A percentile compares a stretch with the other conserved stretches of the same genome.
Conservation (phyloP, 1,140 invertebrate species). For the Caerostris extrusa region DNA sequence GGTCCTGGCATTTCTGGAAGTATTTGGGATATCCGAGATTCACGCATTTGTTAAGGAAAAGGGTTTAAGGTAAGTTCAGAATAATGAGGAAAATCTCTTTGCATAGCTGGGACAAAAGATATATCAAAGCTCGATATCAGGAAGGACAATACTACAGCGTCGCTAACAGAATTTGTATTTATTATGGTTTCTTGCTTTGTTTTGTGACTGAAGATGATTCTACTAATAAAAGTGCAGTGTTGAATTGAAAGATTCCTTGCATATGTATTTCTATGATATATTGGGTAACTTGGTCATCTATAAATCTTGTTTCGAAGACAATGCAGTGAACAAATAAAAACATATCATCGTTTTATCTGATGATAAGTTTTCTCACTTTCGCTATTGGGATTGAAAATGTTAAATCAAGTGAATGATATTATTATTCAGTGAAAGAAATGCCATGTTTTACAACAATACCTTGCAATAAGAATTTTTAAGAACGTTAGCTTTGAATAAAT, state of each 20-base stretch:
- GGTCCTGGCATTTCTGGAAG: not conserved
- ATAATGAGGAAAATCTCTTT: not conserved
- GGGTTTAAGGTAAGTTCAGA: slow-evolving; percentile 24
- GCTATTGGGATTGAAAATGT: too few species aligned
- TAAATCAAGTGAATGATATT: too few species aligned
- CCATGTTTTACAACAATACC: too few species aligned
- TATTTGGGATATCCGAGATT: not conserved
- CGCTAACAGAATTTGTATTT: not conserved
- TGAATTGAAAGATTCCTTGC: too few species aligned
- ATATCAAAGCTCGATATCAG: not conserved
- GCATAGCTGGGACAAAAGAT: not conserved
- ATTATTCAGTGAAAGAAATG: too few species aligned
- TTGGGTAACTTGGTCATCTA: too few species aligned
- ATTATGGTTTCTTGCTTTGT: not conserved
- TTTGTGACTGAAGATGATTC: not conserved
- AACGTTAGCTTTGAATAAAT: too few species aligned
- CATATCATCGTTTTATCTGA: too few species aligned
- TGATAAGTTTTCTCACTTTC: too few species aligned
- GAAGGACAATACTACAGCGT: not conserved
- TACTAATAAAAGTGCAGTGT: not conserved
- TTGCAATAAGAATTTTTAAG: not conserved
- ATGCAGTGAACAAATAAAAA: too few species aligned
- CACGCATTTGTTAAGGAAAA: not conserved
- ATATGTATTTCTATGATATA: too few species aligned
- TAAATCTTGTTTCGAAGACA: too few species aligned